Conservation (phyloP, 2,113 vertebrate species). For the Pantherophis guttatus region DNA sequence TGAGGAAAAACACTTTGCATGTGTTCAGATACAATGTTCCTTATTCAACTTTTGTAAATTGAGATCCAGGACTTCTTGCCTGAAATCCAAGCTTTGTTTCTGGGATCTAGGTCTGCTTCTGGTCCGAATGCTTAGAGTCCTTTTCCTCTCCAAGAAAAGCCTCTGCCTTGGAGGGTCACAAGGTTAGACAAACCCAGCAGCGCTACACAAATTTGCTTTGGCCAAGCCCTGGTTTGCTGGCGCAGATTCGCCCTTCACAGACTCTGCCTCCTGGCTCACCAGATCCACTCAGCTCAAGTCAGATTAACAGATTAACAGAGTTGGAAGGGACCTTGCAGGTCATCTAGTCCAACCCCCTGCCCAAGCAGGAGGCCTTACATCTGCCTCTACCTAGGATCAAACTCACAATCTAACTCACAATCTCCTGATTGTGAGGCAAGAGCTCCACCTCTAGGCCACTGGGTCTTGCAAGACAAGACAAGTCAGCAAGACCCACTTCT, state of each 20-base stretch:
- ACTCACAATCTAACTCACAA: too few relatives aligned
- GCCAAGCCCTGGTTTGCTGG: not conserved
- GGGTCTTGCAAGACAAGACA: too few relatives aligned
- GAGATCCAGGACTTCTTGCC: not conserved
- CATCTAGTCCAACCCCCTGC: too few relatives aligned
- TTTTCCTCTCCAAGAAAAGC: not conserved
- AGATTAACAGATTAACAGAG: not conserved
- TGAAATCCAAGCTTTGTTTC: not conserved
- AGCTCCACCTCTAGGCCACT: too few relatives aligned
- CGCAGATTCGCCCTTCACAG: not conserved
- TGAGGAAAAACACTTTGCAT: not conserved
- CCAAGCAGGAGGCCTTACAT: too few relatives aligned
- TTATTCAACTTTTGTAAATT: not conserved
- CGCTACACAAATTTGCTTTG: constrained; percentile 23
- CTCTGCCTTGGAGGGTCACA: not conserved
- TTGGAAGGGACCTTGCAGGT: too few relatives aligned
- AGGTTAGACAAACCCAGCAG: constrained; percentile 31
- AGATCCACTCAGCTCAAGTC: not conserved
- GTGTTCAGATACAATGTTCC: not conserved
- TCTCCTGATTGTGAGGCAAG: too few relatives aligned
- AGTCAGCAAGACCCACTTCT: constrained; percentile 7
- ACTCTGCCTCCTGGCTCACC: not conserved
- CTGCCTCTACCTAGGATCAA: too few relatives aligned
- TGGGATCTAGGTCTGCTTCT: not conserved
- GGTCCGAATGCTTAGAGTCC: not conserved